phyloP scores from a whole-genome alignment of 2,113 vertebrate genomes.

The Lates calcarifer region DNA sequence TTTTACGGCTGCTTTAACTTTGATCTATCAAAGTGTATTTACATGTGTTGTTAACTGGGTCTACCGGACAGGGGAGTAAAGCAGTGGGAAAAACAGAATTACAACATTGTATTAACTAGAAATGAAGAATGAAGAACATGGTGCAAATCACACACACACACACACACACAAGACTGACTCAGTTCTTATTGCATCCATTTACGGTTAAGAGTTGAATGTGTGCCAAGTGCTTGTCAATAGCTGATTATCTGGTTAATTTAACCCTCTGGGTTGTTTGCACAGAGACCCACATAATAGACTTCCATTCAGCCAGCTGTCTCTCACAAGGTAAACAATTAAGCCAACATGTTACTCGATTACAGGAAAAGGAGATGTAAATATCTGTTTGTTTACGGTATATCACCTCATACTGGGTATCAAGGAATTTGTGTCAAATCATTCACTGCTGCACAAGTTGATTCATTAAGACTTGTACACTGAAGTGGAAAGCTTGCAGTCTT shows the following conservation, averaged over 20 bases:
- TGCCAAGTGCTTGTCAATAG: constrained; percentile 60
- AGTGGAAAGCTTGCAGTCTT: background rate
- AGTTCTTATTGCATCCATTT: constrained; percentile 33
- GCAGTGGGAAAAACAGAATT: background rate
- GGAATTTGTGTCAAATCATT: constrained; percentile 19
- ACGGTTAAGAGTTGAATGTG: constrained; percentile 49
- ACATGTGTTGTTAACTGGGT: background rate
- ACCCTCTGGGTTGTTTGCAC: constrained; percentile 57
- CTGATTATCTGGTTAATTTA: constrained; percentile 66
- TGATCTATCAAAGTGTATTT: background rate
- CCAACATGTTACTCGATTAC: constrained; percentile 28
- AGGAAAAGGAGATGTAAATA: constrained; percentile 9
- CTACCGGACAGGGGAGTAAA: background rate
- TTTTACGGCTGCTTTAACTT: background rate
- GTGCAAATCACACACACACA: constrained; percentile 3
- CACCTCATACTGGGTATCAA: constrained; percentile 11
- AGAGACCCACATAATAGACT: constrained; percentile 47
- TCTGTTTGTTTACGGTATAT: background rate
- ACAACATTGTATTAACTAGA: no score
- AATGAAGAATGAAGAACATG: background rate
- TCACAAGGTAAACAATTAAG: constrained; percentile 9
- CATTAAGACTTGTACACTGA: background rate
- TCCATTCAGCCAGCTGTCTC: constrained; percentile 52
- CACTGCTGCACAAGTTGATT: background rate
- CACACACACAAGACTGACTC: background rate